Base-by-base conservation (phyloP, 2,888 invertebrate species). In the Leptinotarsa tumamoca region DNA sequence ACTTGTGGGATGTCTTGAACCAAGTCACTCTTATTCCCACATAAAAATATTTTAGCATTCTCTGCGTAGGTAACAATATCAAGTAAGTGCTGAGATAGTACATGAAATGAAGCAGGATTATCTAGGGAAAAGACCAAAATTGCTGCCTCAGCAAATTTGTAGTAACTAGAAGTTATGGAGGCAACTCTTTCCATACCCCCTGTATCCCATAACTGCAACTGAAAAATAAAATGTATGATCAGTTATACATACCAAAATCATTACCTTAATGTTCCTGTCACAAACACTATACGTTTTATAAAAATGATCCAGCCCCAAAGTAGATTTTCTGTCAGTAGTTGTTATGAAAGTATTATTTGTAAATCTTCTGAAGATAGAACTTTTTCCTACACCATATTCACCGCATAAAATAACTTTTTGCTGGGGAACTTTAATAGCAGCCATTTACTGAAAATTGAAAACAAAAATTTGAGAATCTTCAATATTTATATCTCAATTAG, bases 181-280 rank as follows among this genome's bases (percentile, higher is more conserved):
- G 97, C 97, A 79, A 98, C 97, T 83, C 98, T 91, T 89, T 98
- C 98, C 96, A 98, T 97, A 68, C 98, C 98, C 81, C 97, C 98
- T 54, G 98, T 98, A 87, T 98, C 98, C 97, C 98, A 98, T 81
- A 98, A 89, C 89, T 97, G 97, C 78, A 98, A 90, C 97, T 98
- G 88, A 69, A 89, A 86, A 67, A 73, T 33, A 43, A 7, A 43
- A 43, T 43, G 10, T 15, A 73, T 51, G 15, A 66, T 13, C 17
- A 17, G 23, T 4, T 54, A 50, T 3, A 50, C 13, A 54, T 18
- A 7, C 54, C 15, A 51, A 18, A 67, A 21, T 68, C 23, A 43
- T 52, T 90, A 96, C 96, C 91, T 94, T 94, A 80, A 96, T 92
- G 84, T 93, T 92, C 88, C 93, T 95, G 80, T 94, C 95, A 78